These are phyloP conservation scores for Heliconius ethilla DNA, from an alignment of 2,888 invertebrate species.

Conservation along the genomic window DNA sequence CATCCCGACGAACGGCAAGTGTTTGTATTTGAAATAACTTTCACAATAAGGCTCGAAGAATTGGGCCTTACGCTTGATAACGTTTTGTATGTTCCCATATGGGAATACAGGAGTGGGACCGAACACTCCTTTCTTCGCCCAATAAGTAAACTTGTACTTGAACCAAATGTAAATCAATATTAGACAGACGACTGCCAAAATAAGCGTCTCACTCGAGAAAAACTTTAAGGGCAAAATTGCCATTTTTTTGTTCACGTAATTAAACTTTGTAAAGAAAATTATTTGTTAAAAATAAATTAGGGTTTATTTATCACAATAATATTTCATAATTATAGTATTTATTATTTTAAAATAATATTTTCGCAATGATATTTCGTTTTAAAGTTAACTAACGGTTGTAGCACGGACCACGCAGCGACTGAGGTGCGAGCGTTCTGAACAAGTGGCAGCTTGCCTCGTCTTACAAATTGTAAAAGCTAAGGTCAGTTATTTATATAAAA, in stretches of 20 bases:
- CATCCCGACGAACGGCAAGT: conserved; percentile 80
- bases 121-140: conserved; percentile 81
- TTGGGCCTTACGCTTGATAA: conserved; percentile 79
- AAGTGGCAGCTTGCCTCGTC: conserved; percentile 35
- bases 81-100: conserved; percentile 83
- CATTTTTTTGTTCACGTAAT: conserved; percentile 27
- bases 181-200: conserved; percentile 50
- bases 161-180: conserved; percentile 53
- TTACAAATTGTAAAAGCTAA: conserved; percentile 48
- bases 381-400: conserved; percentile 31
- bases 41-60: conserved; percentile 84
- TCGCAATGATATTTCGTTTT: neutral
- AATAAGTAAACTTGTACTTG: conserved; percentile 77
- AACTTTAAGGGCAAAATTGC: conserved; percentile 39
- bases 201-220: conserved; percentile 47
- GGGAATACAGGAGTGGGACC: conserved; percentile 83
- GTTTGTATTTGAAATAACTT: conserved; percentile 79
- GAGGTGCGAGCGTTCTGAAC: conserved; percentile 40
- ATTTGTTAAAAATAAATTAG: neutral
- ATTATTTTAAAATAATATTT: conserved; percentile 4
- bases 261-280: neutral
- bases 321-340: neutral
- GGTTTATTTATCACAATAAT: neutral
- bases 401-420: conserved; percentile 42
- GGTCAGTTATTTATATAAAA: conserved; percentile 40